Evolutionary conservation across 2,797 vertebrate species (phyloP).

Genomic region (Malurus leucopterus): DNA sequence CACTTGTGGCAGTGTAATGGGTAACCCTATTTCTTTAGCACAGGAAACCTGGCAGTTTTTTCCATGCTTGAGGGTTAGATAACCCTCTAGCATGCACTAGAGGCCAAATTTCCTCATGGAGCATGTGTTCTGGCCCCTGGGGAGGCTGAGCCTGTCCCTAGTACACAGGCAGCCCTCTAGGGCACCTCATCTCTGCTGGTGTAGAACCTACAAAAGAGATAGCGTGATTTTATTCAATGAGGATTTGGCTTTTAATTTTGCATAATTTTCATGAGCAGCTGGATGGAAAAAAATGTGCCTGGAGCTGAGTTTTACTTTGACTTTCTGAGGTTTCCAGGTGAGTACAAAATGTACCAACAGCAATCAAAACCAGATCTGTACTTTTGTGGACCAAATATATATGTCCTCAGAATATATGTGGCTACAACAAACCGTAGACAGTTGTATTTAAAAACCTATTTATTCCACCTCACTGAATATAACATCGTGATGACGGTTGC

Average conservation of each 20-base stretch:
- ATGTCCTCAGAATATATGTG: neutral
- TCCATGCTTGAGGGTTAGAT: neutral
- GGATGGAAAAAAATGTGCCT: neutral
- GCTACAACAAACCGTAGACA: neutral
- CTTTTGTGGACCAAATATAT: neutral
- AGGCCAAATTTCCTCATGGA: neutral
- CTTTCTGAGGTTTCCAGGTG: neutral
- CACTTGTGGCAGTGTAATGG: constrained; percentile 23
- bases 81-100: neutral
- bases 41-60: constrained; percentile 30
- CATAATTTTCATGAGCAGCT: neutral
- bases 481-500: neutral
- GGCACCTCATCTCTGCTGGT: neutral
- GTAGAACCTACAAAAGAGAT: neutral
- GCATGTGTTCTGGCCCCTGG: neutral
- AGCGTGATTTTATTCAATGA: neutral
- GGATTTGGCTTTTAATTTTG: neutral
- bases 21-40: constrained; percentile 33
- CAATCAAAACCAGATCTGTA: neutral
- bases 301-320: constrained; percentile 5
- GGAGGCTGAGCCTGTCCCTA: neutral
- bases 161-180: neutral
- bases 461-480: neutral
- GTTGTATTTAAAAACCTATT: neutral
- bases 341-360: neutral